A percentile compares a stretch with the other conserved stretches of the same genome.
These are phyloP conservation scores for Caradrina clavipalpis DNA, from an alignment of 2,888 invertebrate species.

Conservation along the genomic window DNA sequence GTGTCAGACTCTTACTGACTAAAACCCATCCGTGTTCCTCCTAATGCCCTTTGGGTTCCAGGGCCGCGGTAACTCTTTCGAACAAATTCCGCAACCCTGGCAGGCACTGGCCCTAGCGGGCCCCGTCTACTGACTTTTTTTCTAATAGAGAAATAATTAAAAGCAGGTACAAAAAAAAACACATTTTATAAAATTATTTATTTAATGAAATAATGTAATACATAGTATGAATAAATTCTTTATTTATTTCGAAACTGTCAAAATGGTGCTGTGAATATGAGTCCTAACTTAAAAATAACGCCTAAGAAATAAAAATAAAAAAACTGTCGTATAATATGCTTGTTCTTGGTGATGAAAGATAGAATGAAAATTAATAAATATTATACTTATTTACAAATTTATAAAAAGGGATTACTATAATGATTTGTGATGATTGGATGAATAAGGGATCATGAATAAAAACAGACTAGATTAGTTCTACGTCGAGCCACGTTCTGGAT, in stretches of 20 bases:
- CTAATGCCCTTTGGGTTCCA: no score
- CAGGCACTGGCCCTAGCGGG: no score
- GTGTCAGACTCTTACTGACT: no score
- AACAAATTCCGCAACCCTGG: no score
- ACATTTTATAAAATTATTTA: constrained; percentile 48
- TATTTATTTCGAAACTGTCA: constrained; percentile 47
- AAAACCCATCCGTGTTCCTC: no score
- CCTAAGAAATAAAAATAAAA: constrained; percentile 28
- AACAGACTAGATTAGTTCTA: constrained; percentile 90
- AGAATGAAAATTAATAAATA: constrained; percentile 51
- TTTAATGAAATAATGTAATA: constrained; percentile 59
- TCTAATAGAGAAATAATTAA: neutral
- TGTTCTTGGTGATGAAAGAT: constrained; percentile 38
- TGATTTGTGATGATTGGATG: constrained; percentile 40
- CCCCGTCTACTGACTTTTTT: no score
- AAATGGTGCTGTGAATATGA: constrained; percentile 27
- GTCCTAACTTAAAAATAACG: constrained; percentile 29
- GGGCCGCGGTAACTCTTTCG: no score
- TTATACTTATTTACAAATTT: constrained; percentile 66
- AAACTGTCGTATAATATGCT: constrained; percentile 16
- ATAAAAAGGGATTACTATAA: constrained; percentile 24
- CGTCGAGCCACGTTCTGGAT: constrained; percentile 78
- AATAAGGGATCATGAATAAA: constrained; percentile 65
- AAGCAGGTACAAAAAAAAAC: constrained; percentile 6
- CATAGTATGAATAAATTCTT: constrained; percentile 53